Conservation (phyloP, 2,113 vertebrate species). For the Heterotilapia buettikoferi region DNA sequence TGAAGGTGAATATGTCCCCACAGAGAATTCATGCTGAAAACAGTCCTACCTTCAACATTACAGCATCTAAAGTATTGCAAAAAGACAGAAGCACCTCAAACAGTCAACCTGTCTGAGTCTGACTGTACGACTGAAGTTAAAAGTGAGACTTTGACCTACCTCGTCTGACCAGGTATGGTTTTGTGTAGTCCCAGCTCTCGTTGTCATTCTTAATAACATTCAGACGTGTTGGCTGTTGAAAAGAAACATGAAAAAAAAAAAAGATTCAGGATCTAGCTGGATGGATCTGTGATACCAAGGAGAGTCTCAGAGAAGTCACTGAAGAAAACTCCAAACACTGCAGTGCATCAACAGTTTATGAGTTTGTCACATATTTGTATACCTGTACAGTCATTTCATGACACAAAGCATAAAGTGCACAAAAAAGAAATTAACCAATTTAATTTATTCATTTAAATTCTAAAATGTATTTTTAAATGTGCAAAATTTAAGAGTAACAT, state of each 20-base stretch:
- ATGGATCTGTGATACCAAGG: not conserved
- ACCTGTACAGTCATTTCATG: not conserved
- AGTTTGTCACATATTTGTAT: not conserved
- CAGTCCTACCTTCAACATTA: not conserved
- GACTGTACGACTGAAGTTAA: not conserved
- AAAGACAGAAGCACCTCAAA: not conserved
- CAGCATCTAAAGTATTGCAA: not conserved
- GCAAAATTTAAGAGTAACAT: not conserved
- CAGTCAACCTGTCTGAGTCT: not conserved
- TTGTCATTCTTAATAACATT: slow-evolving; percentile 98
- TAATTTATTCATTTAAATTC: not conserved
- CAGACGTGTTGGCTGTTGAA: slow-evolving; percentile 88
- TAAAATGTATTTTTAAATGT: not conserved
- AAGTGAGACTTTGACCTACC: slow-evolving; percentile 73
- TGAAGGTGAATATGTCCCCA: not conserved
- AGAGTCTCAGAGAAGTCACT: not conserved
- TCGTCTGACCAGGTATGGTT: slow-evolving; percentile 91
- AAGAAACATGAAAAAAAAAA: slow-evolving; percentile 13
- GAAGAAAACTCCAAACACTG: not conserved
- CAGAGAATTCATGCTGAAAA: not conserved
- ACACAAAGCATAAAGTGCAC: not conserved
- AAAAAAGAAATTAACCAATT: too few relatives aligned
- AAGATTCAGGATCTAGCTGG: not conserved
- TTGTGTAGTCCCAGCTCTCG: slow-evolving; percentile 99
- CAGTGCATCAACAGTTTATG: not conserved